Base-by-base conservation (phyloP, 1,140 invertebrate species). In the Bombus confusus region DNA sequence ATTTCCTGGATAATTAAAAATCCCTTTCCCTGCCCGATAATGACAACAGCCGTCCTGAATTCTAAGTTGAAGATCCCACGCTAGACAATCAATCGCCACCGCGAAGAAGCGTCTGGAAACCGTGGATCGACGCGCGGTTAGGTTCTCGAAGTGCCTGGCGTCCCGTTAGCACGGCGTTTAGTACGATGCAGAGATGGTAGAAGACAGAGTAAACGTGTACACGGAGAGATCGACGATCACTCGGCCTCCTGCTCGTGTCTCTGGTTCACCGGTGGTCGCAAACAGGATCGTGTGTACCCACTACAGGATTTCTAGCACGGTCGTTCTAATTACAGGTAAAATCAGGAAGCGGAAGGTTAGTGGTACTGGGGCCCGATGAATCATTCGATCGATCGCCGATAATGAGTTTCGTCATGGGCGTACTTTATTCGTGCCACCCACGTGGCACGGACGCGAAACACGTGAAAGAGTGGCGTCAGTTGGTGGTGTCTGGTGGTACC, bases 401-500 rank as follows among this genome's bases (percentile, higher is more conserved):
- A 85, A 85, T 81, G 69, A 74, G 77, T 85, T 81, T 85, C 69
- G 83, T 85, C 69, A 86, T 86, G 72, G 71, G 79, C 25, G 34
- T 41, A 28, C 52, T 77, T 59, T 31, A 47, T 74, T 74, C 78
- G 78, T 74, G 77, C 75, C 83, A 85, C 68, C 78, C 78, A 85
- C 83, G 78, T 74, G 78, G 69, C n/a, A 9, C 59, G 66, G 34
- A 69, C 76, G 76, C 75, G 64, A 83, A 84, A 89, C 77, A 84
- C 86, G 83, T 88, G 81, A 87, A 88, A 90, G 82, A 90, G 79
- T 83, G 86, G 74, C 83, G 81, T 76, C 81, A 80, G 92, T 76
- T 75, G 80, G 92, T 75, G 80, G 92, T 92, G 92, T 91, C 92
- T 92, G 91, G 86, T 77, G 64, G 92, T 92, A 91, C 92, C 92